Evolutionary conservation across 2,888 invertebrate genomes (phyloP), one percentile per base, ranked within the genome.

Genomic region (Falcaria lacertinaria): DNA sequence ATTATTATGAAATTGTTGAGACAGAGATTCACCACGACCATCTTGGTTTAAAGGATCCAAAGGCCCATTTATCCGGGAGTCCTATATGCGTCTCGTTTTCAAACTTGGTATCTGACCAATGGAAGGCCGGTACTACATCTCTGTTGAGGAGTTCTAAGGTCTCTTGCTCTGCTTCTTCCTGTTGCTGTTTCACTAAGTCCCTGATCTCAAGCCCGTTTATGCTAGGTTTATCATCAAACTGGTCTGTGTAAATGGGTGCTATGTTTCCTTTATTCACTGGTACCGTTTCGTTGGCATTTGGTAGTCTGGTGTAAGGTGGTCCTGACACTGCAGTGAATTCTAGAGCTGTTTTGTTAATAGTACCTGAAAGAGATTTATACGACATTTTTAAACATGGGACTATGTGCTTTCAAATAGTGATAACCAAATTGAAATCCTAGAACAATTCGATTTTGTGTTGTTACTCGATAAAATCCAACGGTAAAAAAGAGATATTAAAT

Each of bases 61-160:
- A 96, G 38, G 91, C 85, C 91, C 94, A 96, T 37, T 90, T 73
- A 57, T 96, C 94, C 0, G 96, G 95, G 7, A 95, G 93, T 2
- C 94, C 95, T 48, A 90, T 71, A 63, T 95, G 96, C 0, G 92
- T 89, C 39, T 76, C 67, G 45, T 91, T 83, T 2, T 86, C 88
- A 61, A 93, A 94, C 49, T 90, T 90, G 50, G 93, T 91, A 40
- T 90, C 91, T 41, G 93, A 92, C 96, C 96, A 96, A 63, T 92
- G 91, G 77, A 96, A 97, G 0, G 94, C 92, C 42, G 78, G 77
- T 5, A 89, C 64, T 2, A 74, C 57, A 43, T 83, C 71, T 61
- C 69, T 80, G 47, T 82, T 83, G 11, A 77, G 68, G 41, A 64
- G 44, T 39, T 84, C 81, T 33, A 81, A 53, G 15, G 75, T 70